phyloP scores from a whole-genome alignment of 2,113 vertebrate species.

The Phylloscopus trochiloides region DNA sequence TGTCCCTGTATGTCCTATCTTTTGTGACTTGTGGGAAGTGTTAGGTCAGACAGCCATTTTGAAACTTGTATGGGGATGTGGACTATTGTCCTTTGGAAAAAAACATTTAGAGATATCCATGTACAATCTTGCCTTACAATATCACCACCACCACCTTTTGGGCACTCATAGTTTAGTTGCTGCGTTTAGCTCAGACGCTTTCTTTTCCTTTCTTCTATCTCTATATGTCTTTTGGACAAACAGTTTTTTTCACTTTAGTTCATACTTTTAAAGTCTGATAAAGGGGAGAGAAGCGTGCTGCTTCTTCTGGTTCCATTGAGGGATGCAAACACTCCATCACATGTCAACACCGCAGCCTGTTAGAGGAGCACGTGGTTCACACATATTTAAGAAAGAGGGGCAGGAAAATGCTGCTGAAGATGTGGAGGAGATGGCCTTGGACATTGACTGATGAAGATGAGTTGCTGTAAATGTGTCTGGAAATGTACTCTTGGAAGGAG shows the following conservation, averaged over 20 bases:
- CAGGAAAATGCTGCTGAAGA: background rate
- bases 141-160: background rate
- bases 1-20: background rate
- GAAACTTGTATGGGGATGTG: background rate
- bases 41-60: background rate
- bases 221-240: background rate
- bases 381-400: background rate
- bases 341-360: rapidly evolving
- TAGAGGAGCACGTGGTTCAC: background rate
- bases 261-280: background rate
- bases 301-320: background rate
- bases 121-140: background rate
- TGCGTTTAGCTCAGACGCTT: background rate
- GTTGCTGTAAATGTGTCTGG: background rate
- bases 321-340: too few relatives aligned
- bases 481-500: background rate
- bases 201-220: background rate
- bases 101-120: too few relatives aligned
- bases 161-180: background rate
- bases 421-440: background rate
- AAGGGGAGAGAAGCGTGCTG: background rate
- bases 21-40: background rate
- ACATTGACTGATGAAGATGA: background rate
- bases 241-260: background rate
- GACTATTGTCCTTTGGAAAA: background rate